Evolutionary conservation across 2,797 vertebrate species (phyloP).

Genomic region (Gallirallus australis): DNA sequence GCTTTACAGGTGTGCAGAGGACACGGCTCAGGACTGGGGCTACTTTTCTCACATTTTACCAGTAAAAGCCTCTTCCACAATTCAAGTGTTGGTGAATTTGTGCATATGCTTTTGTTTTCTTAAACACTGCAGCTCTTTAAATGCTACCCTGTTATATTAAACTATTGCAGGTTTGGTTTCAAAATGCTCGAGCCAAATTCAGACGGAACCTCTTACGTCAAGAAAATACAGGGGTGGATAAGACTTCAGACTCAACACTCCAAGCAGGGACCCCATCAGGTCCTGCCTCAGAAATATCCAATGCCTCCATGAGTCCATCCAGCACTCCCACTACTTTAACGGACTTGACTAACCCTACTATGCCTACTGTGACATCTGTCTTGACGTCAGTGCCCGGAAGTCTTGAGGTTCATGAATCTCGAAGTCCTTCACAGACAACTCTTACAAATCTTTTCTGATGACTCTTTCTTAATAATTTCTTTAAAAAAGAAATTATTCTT

Average conservation of each 20-base stretch:
- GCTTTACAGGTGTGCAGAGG: not conserved
- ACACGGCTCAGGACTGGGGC: not conserved
- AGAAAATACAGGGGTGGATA: slow-evolving; percentile 96
- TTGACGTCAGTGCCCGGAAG: slow-evolving; percentile 91
- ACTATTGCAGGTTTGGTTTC: slow-evolving; percentile 94
- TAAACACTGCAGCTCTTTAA: slow-evolving; percentile 57
- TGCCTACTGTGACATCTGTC: slow-evolving; percentile 97
- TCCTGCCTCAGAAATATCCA: slow-evolving; percentile 96
- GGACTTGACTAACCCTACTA: slow-evolving; percentile 97
- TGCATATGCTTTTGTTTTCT: slow-evolving; percentile 50
- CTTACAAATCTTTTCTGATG: slow-evolving; percentile 99
- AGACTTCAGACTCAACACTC: slow-evolving; percentile 90
- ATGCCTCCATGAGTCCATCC: slow-evolving; percentile 97
- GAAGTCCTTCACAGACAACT: slow-evolving; percentile 97
- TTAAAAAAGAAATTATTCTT: slow-evolving; percentile 85
- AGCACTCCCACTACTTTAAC: slow-evolving; percentile 97
- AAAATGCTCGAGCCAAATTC: slow-evolving; percentile 98
- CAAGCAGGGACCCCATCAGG: slow-evolving; percentile 95
- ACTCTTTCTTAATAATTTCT: slow-evolving; percentile 79
- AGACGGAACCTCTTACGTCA: slow-evolving; percentile 97
- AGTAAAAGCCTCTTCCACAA: not conserved
- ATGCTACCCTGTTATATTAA: slow-evolving; percentile 63
- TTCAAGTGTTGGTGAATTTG: slow-evolving; percentile 5
- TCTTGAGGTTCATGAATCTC: slow-evolving; percentile 94
- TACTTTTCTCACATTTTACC: not conserved